phyloP scores from a whole-genome alignment of 2,888 invertebrate species.

The Leptura quadrifasciata region DNA sequence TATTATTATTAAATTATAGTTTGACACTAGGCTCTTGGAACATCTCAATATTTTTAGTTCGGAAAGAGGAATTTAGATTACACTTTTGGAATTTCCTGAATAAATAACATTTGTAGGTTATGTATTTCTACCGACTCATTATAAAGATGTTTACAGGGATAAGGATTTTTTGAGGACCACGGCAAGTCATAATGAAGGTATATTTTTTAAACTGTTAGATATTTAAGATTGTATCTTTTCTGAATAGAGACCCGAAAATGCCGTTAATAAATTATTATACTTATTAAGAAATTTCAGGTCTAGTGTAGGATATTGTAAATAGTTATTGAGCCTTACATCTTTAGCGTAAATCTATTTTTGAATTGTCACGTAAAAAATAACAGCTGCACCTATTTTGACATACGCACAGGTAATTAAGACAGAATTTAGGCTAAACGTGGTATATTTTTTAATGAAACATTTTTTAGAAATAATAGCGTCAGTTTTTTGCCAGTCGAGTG shows the following conservation, averaged over 20 bases:
- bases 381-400: too few species aligned
- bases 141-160: conserved; percentile 26
- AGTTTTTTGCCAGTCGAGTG: too few species aligned
- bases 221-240: conserved; percentile 11
- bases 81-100: background rate
- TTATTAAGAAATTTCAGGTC: background rate
- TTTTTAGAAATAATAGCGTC: too few species aligned
- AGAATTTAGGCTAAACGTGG: too few species aligned
- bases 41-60: background rate
- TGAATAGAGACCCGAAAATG: conserved; percentile 3
- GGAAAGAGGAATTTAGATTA: conserved; percentile 11
- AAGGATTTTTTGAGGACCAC: background rate
- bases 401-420: too few species aligned
- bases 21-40: too few species aligned
- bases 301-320: background rate
- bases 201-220: conserved; percentile 14
- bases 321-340: too few species aligned
- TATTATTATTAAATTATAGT: too few species aligned
- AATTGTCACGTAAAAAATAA: too few species aligned
- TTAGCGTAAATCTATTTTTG: too few species aligned
- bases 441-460: too few species aligned
- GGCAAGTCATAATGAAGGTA: conserved; percentile 14
- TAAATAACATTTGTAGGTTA: conserved; percentile 2
- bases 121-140: conserved; percentile 20
- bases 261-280: conserved; percentile 1